Evolutionary conservation across 2,888 invertebrate genomes (phyloP).

Genomic region (Acleris emargana): DNA sequence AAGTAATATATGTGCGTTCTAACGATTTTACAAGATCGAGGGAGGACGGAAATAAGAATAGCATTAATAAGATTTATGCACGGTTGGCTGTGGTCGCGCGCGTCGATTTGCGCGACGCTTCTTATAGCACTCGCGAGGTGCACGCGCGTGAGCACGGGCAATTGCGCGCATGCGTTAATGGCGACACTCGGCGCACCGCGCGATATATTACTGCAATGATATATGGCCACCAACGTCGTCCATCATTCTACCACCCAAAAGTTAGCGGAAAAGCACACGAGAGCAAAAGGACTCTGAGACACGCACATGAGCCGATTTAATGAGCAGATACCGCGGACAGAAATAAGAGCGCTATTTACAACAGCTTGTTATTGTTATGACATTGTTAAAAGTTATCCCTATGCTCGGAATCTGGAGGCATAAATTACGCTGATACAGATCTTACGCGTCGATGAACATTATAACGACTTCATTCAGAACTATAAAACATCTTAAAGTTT

Average conservation of each 20-base stretch:
- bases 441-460: slow-evolving; percentile 39
- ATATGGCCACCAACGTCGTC: slow-evolving; percentile 78
- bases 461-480: slow-evolving; percentile 36
- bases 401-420: slow-evolving; percentile 59
- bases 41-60: slow-evolving; percentile 76
- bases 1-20: slow-evolving; percentile 53
- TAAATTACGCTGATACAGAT: slow-evolving; percentile 51
- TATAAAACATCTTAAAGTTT: background rate
- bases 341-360: slow-evolving; percentile 78
- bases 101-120: slow-evolving; percentile 77
- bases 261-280: slow-evolving; percentile 75
- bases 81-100: slow-evolving; percentile 72
- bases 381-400: slow-evolving; percentile 72
- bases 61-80: slow-evolving; percentile 80
- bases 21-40: slow-evolving; percentile 72
- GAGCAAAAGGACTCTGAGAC: slow-evolving; percentile 68
- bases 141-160: slow-evolving; percentile 60
- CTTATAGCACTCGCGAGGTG: slow-evolving; percentile 66
- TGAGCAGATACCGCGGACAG: slow-evolving; percentile 81
- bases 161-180: slow-evolving; percentile 81
- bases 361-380: slow-evolving; percentile 75
- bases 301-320: slow-evolving; percentile 71
- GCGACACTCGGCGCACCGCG: slow-evolving; percentile 80
- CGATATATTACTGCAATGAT: slow-evolving; percentile 82
- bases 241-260: slow-evolving; percentile 83